Evolutionary conservation across 1,140 invertebrate genomes (phyloP), one percentile per base, ranked within the genome.

Genomic region (Drosophila santomea): DNA sequence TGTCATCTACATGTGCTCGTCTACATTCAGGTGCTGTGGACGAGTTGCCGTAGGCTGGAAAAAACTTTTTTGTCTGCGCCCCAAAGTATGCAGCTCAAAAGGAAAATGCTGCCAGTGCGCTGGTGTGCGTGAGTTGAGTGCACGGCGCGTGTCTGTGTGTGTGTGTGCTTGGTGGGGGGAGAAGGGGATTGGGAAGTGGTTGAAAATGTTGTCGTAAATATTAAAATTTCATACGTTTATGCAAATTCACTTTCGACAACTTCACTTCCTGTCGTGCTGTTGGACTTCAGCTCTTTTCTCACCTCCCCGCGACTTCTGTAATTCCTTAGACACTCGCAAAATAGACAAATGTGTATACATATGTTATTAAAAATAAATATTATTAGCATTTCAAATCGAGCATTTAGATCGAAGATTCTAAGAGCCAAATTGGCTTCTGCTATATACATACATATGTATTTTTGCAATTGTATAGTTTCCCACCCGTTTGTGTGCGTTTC

Each of bases 211-310:
- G 82, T 86, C 82, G 82, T 86, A 86, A 88, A 86, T 86, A 86
- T 86, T 86, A 88, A 88, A 83, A 86, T 88, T 83, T 86, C 79
- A 88, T 86, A 86, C 83, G 83, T 83, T 86, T 88, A 88, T 83
- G 83, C 79, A 86, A 88, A 86, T 86, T 88, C 77, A 88, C 71
- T 86, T 86, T 82, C 67, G 75, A 83, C 79, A 79, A 80, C 79
- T 88, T 86, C 61, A 86, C 78, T 76, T 86, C 74, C 83, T 88
- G 78, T 72, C 78, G 69, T 75, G 35, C 54, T 58, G 41, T 44
- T 64, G 59, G 47, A 47, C 66, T 66, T 66, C 44, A 66, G 47
- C 52, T 44, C 17, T 15, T 4, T 23, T 7, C 10, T 15, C 54
- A 28, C 41, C 23, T 15, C 32, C 8, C 23, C 7, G 15, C 10